Evolutionary conservation across 1,140 invertebrate genomes (phyloP), one percentile per base, ranked within the genome.

Genomic region (Ganaspis sp.): DNA sequence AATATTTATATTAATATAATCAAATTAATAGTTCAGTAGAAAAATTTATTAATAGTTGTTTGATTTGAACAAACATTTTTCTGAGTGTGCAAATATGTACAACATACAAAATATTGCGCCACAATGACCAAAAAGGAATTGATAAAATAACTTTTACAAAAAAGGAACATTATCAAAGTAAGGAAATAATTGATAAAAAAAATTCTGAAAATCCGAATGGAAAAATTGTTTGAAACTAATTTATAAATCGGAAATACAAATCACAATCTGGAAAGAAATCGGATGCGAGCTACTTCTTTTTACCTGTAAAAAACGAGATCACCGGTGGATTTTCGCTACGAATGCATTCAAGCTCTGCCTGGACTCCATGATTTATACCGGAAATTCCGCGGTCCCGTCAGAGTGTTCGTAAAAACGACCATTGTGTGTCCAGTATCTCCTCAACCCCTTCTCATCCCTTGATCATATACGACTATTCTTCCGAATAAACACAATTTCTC

Each of bases 341-440:
- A 45, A 70, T 72, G 72, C 42, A 81, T 81, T 78, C 75, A 74
- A 71, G 70, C 71, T 74, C 72, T 26, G 72, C 21, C 69, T 69
- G 19, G 3, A 11, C 72, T 82, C 72, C 70, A 79, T 81, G 79
- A 84, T 84, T 82, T 82, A 82, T 82, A 70, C 73, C 74, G 71
- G 70, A 72, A 78, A 81, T 80, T 76, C 75, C 79, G 72, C 49
- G 75, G 76, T 75, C 73, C 76, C 34, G 64, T 19, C 64, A 21
- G 69, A 53, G 40, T 58, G 42, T 73, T 53, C 15, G 69, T 54
- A 82, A 82, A 82, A 82, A 76, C 76, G 75, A 21, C 54, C 64
- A 81, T 81, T 81, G 76, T 81, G 76, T 81, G 45, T 64, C 53
- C 53, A 49, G 54, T 23, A 29, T 29, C 11, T 64, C 54, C 23